Evolutionary conservation across 2,888 invertebrate genomes (phyloP), one percentile per base, ranked within the genome.

Genomic region (Drosophila nr. fundita): DNA sequence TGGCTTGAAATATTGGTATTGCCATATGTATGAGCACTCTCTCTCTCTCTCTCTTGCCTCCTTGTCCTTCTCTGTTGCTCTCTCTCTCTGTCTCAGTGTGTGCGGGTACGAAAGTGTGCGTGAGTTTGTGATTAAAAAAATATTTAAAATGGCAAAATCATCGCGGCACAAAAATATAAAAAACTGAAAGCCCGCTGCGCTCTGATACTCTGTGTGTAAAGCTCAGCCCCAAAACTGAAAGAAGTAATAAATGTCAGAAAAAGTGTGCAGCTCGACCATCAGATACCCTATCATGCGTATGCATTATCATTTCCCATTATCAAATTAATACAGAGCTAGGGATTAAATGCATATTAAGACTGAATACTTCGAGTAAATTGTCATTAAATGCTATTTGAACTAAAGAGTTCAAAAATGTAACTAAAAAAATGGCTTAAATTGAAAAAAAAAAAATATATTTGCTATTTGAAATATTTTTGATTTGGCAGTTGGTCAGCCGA

Each of bases 1-100:
- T 88, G 87, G 87, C 87, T 88, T 88, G 87, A 90, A 88, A 88
- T 88, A 90, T 90, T 90, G 90, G 88, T 89, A 85, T 87, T 87
- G 89, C 87, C 83, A 83, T 87, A 89, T 88, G 82, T 87, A 87
- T 83, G 76, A 84, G 82, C 38, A 32, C 49, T 15, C 36, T 32
- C 57, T 36, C 21, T 30, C 50, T 1, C 38, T 15, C 36, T 15
- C 58, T 34, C 18, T 8, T 24, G 21, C 18, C 48, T n/a, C 53
- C 36, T 21, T 52, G 40, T 45, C 49, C 36, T 61, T 70, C 7
- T 63, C 21, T 58, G 38, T 29, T 24, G 2, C 27, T 49, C 27
- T 29, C n/a, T 18, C 15, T 29, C 40, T 57, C 32, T 68, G 5
- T 30, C 57, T 40, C 36, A 63, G 63, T 68, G 58, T 67, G 61